A percentile compares a stretch with the other conserved stretches of the same genome.
Conservation (phyloP, 2,888 invertebrate genomes). For the Nezara viridula region DNA sequence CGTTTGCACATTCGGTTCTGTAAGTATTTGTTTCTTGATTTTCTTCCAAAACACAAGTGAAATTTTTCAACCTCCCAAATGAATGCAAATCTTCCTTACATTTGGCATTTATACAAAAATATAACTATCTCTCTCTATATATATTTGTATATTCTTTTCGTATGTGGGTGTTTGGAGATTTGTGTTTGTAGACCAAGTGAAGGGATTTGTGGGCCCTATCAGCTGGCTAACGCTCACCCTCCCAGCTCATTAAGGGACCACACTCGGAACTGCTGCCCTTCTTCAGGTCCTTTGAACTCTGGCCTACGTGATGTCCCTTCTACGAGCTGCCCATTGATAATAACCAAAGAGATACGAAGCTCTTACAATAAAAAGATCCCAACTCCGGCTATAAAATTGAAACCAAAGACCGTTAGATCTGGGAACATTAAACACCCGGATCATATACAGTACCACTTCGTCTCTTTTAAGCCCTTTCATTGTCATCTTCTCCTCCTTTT, state of each 20-base stretch:
- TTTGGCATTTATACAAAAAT: too few relatives aligned
- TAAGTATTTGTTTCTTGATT: too few relatives aligned
- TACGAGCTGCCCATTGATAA: constrained; percentile 3
- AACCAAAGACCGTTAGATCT: constrained; percentile 39
- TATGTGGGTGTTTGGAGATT: too few relatives aligned
- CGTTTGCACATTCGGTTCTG: too few relatives aligned
- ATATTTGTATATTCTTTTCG: too few relatives aligned
- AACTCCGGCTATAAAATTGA: constrained; percentile 43
- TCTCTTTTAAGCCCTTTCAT: constrained; percentile 40
- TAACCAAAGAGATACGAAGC: background rate
- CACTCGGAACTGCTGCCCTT: constrained; percentile 23
- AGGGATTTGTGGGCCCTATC: background rate
- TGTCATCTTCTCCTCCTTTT: constrained; percentile 1
- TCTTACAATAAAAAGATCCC: background rate
- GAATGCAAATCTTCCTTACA: too few relatives aligned
- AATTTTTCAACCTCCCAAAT: too few relatives aligned
- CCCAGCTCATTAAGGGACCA: constrained; percentile 28
- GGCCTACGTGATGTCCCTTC: constrained; percentile 16
- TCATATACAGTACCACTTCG: constrained; percentile 30
- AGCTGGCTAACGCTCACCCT: background rate
- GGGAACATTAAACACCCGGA: constrained; percentile 28
- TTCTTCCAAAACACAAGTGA: too few relatives aligned
- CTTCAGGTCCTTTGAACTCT: constrained; percentile 20
- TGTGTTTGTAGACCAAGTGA: too few relatives aligned
- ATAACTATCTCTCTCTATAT: too few relatives aligned